These are phyloP conservation scores for Meganola albula DNA, from an alignment of 2,888 invertebrate species.

Conservation along the genomic window DNA sequence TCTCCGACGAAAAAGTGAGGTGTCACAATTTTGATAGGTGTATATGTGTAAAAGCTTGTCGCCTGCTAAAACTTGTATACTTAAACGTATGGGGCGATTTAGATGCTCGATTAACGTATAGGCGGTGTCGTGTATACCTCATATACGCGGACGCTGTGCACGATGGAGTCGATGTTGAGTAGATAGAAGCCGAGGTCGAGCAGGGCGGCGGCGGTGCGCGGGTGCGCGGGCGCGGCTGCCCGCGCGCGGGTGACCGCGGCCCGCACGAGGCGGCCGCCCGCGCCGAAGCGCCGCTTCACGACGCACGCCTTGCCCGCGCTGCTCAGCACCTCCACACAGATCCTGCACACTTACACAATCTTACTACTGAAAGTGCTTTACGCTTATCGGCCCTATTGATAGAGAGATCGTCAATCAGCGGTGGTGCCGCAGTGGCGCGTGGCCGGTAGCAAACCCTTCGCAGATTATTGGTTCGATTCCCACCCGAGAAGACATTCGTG, in stretches of 20 bases:
- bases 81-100: no score
- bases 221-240: conserved; percentile 81
- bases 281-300: conserved; percentile 89
- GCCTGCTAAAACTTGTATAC: no score
- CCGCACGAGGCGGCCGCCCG: conserved; percentile 88
- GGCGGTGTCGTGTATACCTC: conserved; percentile 68
- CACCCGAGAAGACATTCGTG: no score
- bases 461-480: no score
- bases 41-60: no score
- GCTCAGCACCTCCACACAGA: conserved; percentile 88
- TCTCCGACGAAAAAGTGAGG: no score
- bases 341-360: conserved; percentile 51
- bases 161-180: conserved; percentile 90
- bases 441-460: no score
- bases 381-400: not conserved
- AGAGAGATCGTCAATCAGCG: not conserved
- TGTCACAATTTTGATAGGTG: no score
- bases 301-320: conserved; percentile 94
- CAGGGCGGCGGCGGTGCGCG: conserved; percentile 89
- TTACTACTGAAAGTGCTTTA: not conserved
- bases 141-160: conserved; percentile 90
- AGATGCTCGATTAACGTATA: no score
- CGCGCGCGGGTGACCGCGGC: conserved; percentile 87
- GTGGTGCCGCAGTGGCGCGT: no score
- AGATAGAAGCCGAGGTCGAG: conserved; percentile 94